phyloP scores from a whole-genome alignment of 1,140 invertebrate species.

The Ostrea denselamellosa region DNA sequence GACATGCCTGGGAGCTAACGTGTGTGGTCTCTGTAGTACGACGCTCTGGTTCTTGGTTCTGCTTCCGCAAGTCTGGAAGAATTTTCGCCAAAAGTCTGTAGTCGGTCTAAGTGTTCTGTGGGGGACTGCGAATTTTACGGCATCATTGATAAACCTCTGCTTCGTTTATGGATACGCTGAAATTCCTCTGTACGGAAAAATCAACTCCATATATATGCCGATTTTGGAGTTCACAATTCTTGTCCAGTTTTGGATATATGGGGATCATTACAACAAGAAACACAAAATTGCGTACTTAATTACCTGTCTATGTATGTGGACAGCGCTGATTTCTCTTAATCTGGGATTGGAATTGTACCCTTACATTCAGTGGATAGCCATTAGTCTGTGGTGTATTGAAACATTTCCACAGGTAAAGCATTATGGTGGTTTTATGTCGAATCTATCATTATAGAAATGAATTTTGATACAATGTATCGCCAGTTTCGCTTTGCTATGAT shows the following conservation, averaged over 20 bases:
- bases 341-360: conserved; percentile 52
- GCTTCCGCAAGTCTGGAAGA: conserved; percentile 67
- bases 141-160: conserved; percentile 66
- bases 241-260: conserved; percentile 62
- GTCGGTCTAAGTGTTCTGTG: conserved; percentile 61
- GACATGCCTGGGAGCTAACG: conserved; percentile 62
- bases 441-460: neutral
- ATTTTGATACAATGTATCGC: no score
- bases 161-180: conserved; percentile 63
- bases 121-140: conserved; percentile 67
- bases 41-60: conserved; percentile 67
- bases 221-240: conserved; percentile 62
- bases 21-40: conserved; percentile 64
- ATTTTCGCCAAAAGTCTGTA: conserved; percentile 67
- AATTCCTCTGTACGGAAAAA: conserved; percentile 62
- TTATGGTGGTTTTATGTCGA: neutral
- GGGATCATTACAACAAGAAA: conserved; percentile 41
- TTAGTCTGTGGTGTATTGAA: conserved; percentile 66
- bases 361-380: conserved; percentile 64
- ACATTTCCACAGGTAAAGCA: conserved; percentile 68
- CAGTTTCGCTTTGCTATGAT: neutral
- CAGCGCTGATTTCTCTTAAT: conserved; percentile 55
- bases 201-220: conserved; percentile 61
- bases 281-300: conserved; percentile 53
- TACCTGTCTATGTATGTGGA: conserved; percentile 52